Base-by-base conservation (phyloP, 2,797 vertebrate species). In the Harpagifer antarcticus region DNA sequence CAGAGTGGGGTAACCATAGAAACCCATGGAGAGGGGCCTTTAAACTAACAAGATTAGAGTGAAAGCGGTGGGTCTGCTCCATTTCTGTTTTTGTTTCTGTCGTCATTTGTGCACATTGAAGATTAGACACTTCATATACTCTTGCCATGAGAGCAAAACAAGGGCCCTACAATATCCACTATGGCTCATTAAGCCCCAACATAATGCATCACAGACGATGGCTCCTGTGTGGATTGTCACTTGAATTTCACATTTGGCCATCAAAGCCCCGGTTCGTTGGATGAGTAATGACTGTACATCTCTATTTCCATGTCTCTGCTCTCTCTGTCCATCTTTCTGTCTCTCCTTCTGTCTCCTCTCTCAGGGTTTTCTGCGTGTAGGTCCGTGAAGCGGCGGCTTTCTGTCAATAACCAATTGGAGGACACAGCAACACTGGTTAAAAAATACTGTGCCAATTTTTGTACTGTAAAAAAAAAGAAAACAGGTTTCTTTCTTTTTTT, bases 371-470 rank as follows among this genome's bases (percentile, higher is more conserved):
- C 92, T 95, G 95, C 88, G 93, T 89, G 7, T 96, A 95, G 89
- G 89, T 87, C 40, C 14, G 11, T 53, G 54, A 82, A 80, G 78
- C 58, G 9, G 63, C 19, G 54, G 70, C 67, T 88, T 73, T 77
- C 83, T 56, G 78, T 79, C 68, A 63, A 65, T 75, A 75, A 72
- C 75, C 81, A 71, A 74, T 86, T 57, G 72, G 74, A 85, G 49
- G 85, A 88, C 75, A 65, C 73, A 44, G 68, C 82, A 31, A 70
- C 70, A 45, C 89, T 84, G 90, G 84, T 89, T 90, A 62, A 86
- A 91, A 82, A 94, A 95, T 94, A 95, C 94, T 95, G 94, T 95
- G 94, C 93, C 93, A 94, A 94, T 88, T 95, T 95, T 94, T 94
- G 76, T 93, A 93, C 85, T 90, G 83, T 91, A 86, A 87, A 92